These are phyloP conservation scores for Helicoverpa zea DNA, from an alignment of 1,140 invertebrate species.

Conservation along the genomic window DNA sequence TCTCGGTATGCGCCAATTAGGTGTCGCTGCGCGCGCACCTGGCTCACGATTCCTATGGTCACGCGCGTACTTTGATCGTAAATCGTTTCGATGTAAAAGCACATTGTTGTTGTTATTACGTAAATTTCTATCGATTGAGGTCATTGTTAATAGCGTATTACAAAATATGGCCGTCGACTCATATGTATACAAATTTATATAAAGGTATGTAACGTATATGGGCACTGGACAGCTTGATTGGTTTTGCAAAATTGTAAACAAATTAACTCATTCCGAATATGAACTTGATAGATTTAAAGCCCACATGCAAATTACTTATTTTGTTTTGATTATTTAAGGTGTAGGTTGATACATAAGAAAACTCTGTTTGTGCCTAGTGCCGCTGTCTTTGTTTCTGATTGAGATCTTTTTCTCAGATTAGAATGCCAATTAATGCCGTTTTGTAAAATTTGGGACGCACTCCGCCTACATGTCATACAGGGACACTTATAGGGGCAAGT, in stretches of 20 bases:
- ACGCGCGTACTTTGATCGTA: slow-evolving; percentile 67
- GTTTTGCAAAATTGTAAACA: slow-evolving; percentile 22
- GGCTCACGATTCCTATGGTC: slow-evolving; percentile 72
- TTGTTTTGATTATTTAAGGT: no score
- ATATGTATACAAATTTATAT: slow-evolving; percentile 10
- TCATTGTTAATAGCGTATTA: slow-evolving; percentile 47
- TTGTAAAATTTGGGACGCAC: no score
- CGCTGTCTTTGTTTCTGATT: no score
- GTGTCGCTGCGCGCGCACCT: slow-evolving; percentile 74
- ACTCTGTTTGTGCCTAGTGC: no score
- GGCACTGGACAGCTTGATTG: slow-evolving; percentile 14
- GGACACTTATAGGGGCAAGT: neutral
- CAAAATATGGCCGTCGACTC: slow-evolving; percentile 1
- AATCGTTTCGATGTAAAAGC: slow-evolving; percentile 62
- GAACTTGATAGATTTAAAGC: slow-evolving; percentile 16
- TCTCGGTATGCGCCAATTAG: slow-evolving; percentile 79
- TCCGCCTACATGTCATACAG: neutral
- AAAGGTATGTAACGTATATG: slow-evolving; percentile 4
- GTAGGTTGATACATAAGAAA: no score
- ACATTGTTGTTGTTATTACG: slow-evolving; percentile 54
- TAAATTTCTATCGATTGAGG: slow-evolving; percentile 50
- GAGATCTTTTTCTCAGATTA: no score
- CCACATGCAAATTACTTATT: slow-evolving; percentile 24
- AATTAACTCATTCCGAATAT: slow-evolving; percentile 40
- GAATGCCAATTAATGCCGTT: no score